Conservation (phyloP, 2,113 vertebrate genomes). For the Aplodontia rufa region DNA sequence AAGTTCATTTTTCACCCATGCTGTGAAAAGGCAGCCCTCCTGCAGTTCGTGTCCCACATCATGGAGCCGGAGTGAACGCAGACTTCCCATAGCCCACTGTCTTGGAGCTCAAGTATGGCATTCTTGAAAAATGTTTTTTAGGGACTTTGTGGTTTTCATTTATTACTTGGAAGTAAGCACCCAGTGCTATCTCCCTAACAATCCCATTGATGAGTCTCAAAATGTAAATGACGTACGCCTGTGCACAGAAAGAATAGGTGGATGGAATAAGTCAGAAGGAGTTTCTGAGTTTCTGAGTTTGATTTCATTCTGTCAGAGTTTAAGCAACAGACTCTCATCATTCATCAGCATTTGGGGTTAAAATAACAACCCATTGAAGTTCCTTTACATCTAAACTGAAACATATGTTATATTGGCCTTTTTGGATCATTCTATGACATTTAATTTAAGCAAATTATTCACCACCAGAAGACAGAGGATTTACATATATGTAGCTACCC, state of each 20-base stretch:
- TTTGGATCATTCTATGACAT: not conserved
- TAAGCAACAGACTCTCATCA: not conserved
- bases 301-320: not conserved
- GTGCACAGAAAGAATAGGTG: not conserved
- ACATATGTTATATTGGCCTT: not conserved
- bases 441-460: not conserved
- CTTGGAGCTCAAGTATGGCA: not conserved
- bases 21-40: too few species aligned
- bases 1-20: too few species aligned
- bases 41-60: too few species aligned
- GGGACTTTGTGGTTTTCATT: not conserved
- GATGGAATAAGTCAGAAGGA: not conserved
- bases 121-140: not conserved
- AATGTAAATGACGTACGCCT: not conserved
- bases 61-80: too few species aligned
- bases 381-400: not conserved
- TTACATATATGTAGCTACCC: not conserved
- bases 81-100: too few species aligned
- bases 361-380: not conserved
- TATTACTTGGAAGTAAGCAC: not conserved
- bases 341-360: not conserved
- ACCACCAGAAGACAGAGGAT: not conserved
- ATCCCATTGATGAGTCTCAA: not conserved
- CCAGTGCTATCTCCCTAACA: not conserved
- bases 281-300: constrained; percentile 21